phyloP scores from a whole-genome alignment of 1,140 invertebrate species.

The Eumeta japonica region DNA sequence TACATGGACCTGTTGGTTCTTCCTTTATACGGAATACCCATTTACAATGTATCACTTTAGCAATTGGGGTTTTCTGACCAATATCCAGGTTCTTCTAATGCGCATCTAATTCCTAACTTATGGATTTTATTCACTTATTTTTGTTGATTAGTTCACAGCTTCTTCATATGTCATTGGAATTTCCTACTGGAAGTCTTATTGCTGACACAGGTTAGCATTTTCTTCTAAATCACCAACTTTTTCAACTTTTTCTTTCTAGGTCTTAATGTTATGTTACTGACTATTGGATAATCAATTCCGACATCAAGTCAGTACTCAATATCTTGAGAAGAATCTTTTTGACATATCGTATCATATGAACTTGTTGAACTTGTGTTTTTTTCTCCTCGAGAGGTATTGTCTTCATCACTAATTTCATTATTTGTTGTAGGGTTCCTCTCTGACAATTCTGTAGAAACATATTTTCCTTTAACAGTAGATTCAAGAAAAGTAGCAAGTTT shows the following conservation, averaged over 20 bases:
- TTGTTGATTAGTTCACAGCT: constrained; percentile 10
- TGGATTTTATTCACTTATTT: constrained; percentile 18
- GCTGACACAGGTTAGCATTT: constrained; percentile 11
- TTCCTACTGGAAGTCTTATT: constrained; percentile 2
- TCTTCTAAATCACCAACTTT: constrained; percentile 2
- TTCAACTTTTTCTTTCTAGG: constrained; percentile 8
- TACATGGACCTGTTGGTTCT: constrained; percentile 16
- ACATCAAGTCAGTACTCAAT: constrained; percentile 14
- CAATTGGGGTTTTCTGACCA: constrained; percentile 18
- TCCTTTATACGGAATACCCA: constrained; percentile 36
- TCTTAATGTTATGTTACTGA: constrained; percentile 11
- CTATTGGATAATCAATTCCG: constrained; percentile 4
- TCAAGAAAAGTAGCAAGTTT: constrained; percentile 17
- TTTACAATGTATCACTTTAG: constrained; percentile 26
- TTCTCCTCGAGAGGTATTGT: constrained; percentile 4
- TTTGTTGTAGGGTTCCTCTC: constrained; percentile 4
- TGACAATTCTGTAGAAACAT: constrained; percentile 11
- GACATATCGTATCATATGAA: constrained; percentile 21
- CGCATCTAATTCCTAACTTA: constrained; percentile 22
- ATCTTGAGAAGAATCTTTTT: constrained; percentile 7
- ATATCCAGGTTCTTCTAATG: constrained; percentile 23
- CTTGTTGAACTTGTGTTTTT: background rate
- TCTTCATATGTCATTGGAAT: constrained; percentile 13
- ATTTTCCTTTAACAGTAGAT: constrained; percentile 18
- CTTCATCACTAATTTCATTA: constrained; percentile 3